Percentiles rank a stretch among this genome's conserved stretches.
phyloP scores from a whole-genome alignment of 2,113 vertebrate species.

The Alexandromys fortis region DNA sequence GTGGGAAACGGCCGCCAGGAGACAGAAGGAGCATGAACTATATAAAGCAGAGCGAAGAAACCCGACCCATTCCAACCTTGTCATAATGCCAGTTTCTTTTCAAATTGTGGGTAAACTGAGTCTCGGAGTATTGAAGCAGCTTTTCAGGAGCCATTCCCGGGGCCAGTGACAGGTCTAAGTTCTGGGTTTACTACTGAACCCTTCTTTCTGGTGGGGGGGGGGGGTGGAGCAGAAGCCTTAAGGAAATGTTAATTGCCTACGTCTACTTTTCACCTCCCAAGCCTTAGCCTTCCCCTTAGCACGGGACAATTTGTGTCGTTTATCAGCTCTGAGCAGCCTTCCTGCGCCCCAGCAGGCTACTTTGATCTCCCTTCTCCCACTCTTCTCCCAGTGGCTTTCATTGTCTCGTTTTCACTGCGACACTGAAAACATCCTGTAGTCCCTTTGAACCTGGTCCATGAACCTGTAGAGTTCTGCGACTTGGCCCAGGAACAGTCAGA shows the following conservation, averaged over 20 bases:
- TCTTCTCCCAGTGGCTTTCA: not conserved
- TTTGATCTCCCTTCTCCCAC: not conserved
- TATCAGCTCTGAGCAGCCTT: constrained; percentile 36
- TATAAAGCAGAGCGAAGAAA: not conserved
- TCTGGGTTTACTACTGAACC: not conserved
- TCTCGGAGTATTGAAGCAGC: not conserved
- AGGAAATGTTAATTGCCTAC: not conserved
- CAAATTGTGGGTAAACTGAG: not conserved
- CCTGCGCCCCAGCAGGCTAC: not conserved
- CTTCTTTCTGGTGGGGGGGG: not conserved
- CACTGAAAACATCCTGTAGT: constrained; percentile 43
- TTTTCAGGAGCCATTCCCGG: not conserved
- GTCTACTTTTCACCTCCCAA: not conserved
- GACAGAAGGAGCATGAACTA: not conserved
- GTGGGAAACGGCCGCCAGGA: not conserved
- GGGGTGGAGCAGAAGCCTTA: not conserved
- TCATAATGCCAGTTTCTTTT: not conserved
- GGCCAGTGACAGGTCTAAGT: not conserved
- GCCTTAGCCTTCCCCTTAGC: not conserved
- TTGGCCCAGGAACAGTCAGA: not conserved
- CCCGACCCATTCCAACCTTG: not conserved
- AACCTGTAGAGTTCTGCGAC: not conserved
- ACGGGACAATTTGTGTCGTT: not conserved
- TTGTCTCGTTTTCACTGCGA: not conserved
- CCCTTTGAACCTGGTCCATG: not conserved